Evolutionary conservation across 1,140 invertebrate genomes (phyloP).

Genomic region (Grapholita molesta): DNA sequence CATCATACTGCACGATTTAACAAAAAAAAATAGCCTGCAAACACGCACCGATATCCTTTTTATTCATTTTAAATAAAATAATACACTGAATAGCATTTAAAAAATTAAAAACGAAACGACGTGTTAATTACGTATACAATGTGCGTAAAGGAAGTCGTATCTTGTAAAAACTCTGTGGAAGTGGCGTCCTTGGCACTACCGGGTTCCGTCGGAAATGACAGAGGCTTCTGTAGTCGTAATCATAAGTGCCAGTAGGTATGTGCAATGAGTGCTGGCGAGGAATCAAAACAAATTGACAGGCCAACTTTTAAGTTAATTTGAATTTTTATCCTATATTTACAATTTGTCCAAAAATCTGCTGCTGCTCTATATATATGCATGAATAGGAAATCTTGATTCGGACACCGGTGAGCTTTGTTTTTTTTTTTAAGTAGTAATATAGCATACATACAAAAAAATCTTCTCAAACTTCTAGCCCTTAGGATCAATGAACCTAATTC

Average conservation of each 20-base stretch:
- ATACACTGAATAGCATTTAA: not conserved
- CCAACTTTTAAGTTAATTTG: too few relatives aligned
- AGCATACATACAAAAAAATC: not conserved
- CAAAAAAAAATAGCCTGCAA: too few relatives aligned
- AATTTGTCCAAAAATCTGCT: too few relatives aligned
- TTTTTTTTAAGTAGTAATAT: too few relatives aligned
- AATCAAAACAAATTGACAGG: too few relatives aligned
- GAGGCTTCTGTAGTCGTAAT: not conserved
- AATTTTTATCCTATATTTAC: too few relatives aligned
- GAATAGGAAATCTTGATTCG: too few relatives aligned
- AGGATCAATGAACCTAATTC: not conserved
- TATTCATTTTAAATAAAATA: not conserved
- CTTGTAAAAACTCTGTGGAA: not conserved
- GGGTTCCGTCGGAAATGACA: constrained; percentile 7
- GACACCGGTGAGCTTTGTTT: too few relatives aligned
- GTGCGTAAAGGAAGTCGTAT: not conserved
- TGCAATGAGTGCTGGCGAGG: not conserved
- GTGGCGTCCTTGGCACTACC: not conserved
- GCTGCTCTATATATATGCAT: too few relatives aligned
- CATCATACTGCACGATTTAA: not conserved
- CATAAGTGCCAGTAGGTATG: not conserved
- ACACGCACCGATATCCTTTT: too few relatives aligned
- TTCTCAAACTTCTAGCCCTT: not conserved
- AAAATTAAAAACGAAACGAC: not conserved
- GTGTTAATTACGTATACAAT: not conserved